Conservation (phyloP, 2,797 vertebrate species). For the Scolopax bukidnonensis region DNA sequence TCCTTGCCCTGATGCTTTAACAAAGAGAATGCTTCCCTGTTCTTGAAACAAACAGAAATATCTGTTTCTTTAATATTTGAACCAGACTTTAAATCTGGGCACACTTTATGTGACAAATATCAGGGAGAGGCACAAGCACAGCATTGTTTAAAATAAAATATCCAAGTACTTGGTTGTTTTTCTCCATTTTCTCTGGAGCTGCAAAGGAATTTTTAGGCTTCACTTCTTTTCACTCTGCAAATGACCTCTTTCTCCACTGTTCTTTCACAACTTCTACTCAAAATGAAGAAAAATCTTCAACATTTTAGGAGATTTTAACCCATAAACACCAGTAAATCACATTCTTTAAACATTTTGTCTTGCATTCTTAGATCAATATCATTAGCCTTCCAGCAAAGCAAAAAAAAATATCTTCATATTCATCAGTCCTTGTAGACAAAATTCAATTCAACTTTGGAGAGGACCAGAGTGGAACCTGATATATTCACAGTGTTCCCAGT, state of each 20-base stretch:
- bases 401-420: not conserved
- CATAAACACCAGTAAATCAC: not conserved
- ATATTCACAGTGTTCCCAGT: not conserved
- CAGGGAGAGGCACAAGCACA: rapidly evolving
- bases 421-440: not conserved
- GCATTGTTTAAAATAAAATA: not conserved
- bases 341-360: not conserved
- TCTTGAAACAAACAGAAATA: not conserved
- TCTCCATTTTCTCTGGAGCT: not conserved
- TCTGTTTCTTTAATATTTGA: not conserved
- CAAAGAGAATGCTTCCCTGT: not conserved
- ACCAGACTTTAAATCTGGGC: not conserved
- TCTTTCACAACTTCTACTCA: not conserved
- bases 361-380: not conserved
- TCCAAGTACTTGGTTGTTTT: not conserved
- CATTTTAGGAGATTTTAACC: not conserved
- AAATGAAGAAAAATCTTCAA: not conserved
- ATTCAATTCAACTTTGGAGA: not conserved
- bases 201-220: not conserved
- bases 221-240: not conserved
- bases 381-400: not conserved
- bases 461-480: not conserved
- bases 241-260: not conserved
- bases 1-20: not conserved
- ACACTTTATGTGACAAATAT: not conserved